Base-by-base conservation (phyloP, 1,140 invertebrate species). In the Watersipora subatra region DNA sequence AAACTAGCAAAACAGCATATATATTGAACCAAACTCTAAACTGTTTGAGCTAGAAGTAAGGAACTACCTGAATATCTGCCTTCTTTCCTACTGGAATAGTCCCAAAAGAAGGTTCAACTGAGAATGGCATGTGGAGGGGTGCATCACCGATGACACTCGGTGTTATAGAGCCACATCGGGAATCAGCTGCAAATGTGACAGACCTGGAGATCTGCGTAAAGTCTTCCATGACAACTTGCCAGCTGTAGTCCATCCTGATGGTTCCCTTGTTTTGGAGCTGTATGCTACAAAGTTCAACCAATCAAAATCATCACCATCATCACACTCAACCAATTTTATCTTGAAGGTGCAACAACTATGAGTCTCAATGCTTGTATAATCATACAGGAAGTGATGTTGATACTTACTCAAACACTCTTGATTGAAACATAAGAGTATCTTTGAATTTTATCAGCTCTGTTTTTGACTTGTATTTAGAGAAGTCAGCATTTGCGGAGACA, bases 391-490 rank as follows among this genome's bases (percentile, higher is more conserved):
- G 22, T 17, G 46, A 55, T 55, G 22, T 55, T 17, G 46, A 24
- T 22, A 72, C 75, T 75, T 71, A 79, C 78, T 78, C 72, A 69
- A 73, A 80, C 1, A 79, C 67, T 68, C 78, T 70, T 0, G 74
- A 78, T 70, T 81, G 77, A 69, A 80, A 79, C 73, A 81, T 78
- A 12, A 78, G 72, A 0, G 79, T 81, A 64, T 79, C 77, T 62
- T 73, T 74, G 68, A 78, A 81, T 64, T 73, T 65, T 20, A 81
- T 71, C 3, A 65, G 65, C 20, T 74, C 72, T 0, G 71, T 67
- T 28, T 76, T 74, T 65, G 75, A 77, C 58, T 75, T 74, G 68
- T 68, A 76, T 71, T 78, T 73, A 65, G 74, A 73, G 72, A 70
- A 78, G 64, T 80, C 76, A 65, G 74, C 68, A 55, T 73, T 68